Conservation (phyloP, 2,113 vertebrate species). For the Saiga tatarica region DNA sequence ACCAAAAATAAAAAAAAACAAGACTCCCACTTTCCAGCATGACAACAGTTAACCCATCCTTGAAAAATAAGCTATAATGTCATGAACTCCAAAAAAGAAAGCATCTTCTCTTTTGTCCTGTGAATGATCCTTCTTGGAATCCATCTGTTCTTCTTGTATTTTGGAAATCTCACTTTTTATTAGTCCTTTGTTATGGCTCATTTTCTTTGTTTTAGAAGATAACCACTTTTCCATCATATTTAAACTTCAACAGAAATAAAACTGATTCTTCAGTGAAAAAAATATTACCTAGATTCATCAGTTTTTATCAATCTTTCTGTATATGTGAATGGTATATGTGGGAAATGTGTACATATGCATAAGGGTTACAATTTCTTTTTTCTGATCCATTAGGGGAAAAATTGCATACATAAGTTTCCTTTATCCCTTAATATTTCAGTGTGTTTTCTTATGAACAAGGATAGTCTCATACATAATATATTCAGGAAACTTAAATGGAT, state of each 20-base stretch:
- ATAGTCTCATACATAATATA: neutral
- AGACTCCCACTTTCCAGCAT: neutral
- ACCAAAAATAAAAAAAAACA: neutral
- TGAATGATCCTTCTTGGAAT: neutral
- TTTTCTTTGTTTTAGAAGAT: neutral
- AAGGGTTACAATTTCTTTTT: neutral
- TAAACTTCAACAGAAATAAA: neutral
- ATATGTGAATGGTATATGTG: neutral
- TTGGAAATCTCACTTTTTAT: neutral
- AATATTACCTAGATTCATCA: neutral
- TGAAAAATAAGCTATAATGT: neutral
- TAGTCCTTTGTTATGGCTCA: neutral
- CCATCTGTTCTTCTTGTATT: neutral
- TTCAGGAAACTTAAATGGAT: neutral
- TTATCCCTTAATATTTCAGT: neutral
- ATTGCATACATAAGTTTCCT: neutral
- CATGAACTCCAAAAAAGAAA: neutral
- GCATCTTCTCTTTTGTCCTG: neutral
- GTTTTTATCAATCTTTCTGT: neutral
- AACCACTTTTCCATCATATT: neutral
- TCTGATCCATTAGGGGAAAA: slow-evolving; percentile 17
- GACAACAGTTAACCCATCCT: neutral
- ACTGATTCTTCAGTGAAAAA: neutral
- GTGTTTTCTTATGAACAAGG: neutral
- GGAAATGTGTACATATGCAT: neutral